Evolutionary conservation across 2,888 invertebrate genomes (phyloP).

Genomic region (Pilophorus perplexus): DNA sequence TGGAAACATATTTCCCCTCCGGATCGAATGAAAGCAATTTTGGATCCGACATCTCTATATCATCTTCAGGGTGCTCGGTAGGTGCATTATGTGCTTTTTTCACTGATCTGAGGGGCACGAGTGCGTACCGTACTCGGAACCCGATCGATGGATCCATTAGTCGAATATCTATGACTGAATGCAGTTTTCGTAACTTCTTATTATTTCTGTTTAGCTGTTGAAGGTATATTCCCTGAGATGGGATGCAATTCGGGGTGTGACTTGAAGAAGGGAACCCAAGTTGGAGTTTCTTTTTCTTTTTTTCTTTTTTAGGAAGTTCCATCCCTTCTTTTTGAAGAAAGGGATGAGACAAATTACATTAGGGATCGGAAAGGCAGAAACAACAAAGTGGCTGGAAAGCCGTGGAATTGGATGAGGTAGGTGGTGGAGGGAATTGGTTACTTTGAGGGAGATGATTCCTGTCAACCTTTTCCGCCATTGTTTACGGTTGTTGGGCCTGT

Average conservation of each 20-base stretch:
- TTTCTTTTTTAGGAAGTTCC: background rate
- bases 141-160: too few relatives aligned
- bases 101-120: too few relatives aligned
- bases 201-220: too few relatives aligned
- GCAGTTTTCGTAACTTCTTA: too few relatives aligned
- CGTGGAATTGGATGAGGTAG: background rate
- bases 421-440: conserved; percentile 1
- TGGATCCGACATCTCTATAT: too few relatives aligned
- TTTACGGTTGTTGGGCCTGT: conserved; percentile 15
- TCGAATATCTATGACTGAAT: too few relatives aligned
- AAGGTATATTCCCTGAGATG: background rate
- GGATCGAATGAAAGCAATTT: too few relatives aligned
- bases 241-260: background rate
- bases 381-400: background rate
- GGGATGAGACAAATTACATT: background rate
- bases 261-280: background rate
- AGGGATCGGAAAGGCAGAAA: background rate
- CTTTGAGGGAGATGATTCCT: conserved; percentile 23
- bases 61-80: too few relatives aligned
- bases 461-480: conserved; percentile 5
- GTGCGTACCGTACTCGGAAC: too few relatives aligned
- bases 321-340: too few relatives aligned
- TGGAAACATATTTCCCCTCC: too few relatives aligned
- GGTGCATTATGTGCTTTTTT: too few relatives aligned
- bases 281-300: background rate